A percentile compares a stretch with the other conserved stretches of the same genome.
Conservation (phyloP, 2,113 vertebrate genomes). For the Leucopternis melanops region DNA sequence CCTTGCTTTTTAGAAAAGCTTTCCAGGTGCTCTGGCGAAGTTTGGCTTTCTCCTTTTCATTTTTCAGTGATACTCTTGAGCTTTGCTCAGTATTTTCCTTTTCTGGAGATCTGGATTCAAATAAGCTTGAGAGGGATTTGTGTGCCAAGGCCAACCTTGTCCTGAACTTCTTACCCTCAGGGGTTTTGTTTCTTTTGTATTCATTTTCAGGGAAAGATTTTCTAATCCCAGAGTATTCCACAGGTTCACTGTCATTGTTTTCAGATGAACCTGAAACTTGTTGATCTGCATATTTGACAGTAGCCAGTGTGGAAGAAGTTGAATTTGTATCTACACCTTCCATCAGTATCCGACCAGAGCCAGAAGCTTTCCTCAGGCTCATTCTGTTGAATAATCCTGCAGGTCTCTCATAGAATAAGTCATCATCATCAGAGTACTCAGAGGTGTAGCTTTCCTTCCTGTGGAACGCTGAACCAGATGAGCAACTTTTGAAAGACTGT, state of each 20-base stretch:
- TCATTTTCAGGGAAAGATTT: constrained; percentile 49
- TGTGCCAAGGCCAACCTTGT: constrained; percentile 80
- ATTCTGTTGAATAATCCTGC: constrained; percentile 54
- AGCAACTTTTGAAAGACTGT: constrained; percentile 43
- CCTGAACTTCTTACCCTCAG: constrained; percentile 75
- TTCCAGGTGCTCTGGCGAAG: constrained; percentile 71
- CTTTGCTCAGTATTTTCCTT: constrained; percentile 69
- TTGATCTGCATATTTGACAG: neutral
- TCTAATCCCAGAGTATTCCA: constrained; percentile 7
- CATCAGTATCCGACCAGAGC: constrained; percentile 2
- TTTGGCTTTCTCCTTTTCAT: constrained; percentile 64
- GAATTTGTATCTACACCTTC: neutral
- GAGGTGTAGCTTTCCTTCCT: constrained; percentile 33
- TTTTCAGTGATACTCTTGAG: constrained; percentile 11
- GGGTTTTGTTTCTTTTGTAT: constrained; percentile 68
- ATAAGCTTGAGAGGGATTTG: constrained; percentile 81
- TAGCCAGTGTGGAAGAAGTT: neutral
- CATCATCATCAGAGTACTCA: constrained; percentile 71
- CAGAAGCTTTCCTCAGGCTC: constrained; percentile 50
- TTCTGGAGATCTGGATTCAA: constrained; percentile 76
- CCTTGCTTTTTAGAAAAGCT: constrained; percentile 67
- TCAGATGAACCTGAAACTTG: neutral
- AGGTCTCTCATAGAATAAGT: constrained; percentile 67
- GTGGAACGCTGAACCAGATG: neutral
- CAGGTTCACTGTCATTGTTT: neutral